Conservation (phyloP, 2,797 vertebrate species). For the Clarias pachynema region DNA sequence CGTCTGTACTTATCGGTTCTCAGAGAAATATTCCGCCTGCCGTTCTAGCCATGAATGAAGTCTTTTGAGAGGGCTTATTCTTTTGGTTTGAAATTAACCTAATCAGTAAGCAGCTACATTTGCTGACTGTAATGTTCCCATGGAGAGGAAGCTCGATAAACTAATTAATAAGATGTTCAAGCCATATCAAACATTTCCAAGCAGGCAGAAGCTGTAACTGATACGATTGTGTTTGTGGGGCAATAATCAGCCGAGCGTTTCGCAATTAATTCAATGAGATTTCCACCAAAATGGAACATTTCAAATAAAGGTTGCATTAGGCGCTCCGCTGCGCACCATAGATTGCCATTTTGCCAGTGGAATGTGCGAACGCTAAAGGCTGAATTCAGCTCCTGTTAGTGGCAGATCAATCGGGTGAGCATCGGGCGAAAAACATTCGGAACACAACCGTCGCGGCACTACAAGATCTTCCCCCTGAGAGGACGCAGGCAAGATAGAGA, state of each 20-base stretch:
- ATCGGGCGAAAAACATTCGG: conserved; percentile 1
- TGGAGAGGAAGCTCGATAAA: conserved; percentile 40
- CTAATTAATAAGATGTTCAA: conserved; percentile 52
- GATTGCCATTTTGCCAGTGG: conserved; percentile 27
- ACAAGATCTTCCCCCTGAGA: conserved; percentile 17
- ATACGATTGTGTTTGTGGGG: conserved; percentile 55
- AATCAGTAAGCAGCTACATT: conserved; percentile 45
- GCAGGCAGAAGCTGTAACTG: conserved; percentile 47
- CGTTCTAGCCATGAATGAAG: not conserved
- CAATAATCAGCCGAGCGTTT: conserved; percentile 53
- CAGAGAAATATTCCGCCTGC: not conserved
- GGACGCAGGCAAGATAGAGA: conserved; percentile 32
- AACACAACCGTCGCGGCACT: conserved; percentile 9
- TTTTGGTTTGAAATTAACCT: conserved; percentile 35
- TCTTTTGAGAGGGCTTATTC: conserved; percentile 20
- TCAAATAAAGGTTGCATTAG: conserved; percentile 60
- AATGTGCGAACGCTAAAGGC: conserved; percentile 31
- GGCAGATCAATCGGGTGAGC: conserved; percentile 32
- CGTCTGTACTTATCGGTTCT: conserved; percentile 4
- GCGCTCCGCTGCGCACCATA: conserved; percentile 52
- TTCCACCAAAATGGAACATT: conserved; percentile 52
- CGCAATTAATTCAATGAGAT: conserved; percentile 53
- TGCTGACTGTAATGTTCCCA: conserved; percentile 48
- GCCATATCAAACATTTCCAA: conserved; percentile 52
- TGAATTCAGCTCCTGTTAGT: conserved; percentile 19